Evolutionary conservation across 1,140 invertebrate genomes (phyloP).

Genomic region (Stegodyphus mimosarum): DNA sequence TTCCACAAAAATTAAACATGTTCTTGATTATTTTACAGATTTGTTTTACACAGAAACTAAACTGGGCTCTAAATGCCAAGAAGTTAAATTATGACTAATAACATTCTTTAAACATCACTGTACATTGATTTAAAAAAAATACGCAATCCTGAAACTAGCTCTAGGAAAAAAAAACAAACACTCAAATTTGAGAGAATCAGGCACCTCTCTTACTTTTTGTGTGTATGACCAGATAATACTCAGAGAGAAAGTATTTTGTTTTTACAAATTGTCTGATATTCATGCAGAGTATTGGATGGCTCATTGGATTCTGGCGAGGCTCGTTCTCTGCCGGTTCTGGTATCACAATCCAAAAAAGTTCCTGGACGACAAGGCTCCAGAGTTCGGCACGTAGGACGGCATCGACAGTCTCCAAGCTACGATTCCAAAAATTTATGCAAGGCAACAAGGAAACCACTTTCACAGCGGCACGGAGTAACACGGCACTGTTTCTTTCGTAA

Average conservation of each 20-base stretch:
- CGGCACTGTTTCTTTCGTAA: neutral
- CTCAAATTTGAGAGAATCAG: constrained; percentile 60
- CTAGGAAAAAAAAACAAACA: constrained; percentile 58
- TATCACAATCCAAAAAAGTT: constrained; percentile 59
- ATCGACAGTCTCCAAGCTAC: constrained; percentile 46
- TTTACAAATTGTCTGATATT: constrained; percentile 2
- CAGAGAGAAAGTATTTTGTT: constrained; percentile 44
- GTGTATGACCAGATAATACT: constrained; percentile 60
- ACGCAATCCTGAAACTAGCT: constrained; percentile 56
- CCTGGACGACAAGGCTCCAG: constrained; percentile 58
- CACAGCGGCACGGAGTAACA: neutral
- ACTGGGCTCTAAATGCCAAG: constrained; percentile 57
- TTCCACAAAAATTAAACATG: constrained; percentile 8
- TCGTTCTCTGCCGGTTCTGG: constrained; percentile 51
- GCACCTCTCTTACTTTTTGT: constrained; percentile 41
- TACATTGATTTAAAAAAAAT: constrained; percentile 54
- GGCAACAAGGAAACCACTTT: constrained; percentile 8
- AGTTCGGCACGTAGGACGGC: constrained; percentile 30
- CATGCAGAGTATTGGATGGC: constrained; percentile 31
- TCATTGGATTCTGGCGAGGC: constrained; percentile 49
- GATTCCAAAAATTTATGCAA: constrained; percentile 9
- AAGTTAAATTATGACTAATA: constrained; percentile 48
- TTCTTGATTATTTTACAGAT: constrained; percentile 5
- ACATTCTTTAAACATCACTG: constrained; percentile 60
- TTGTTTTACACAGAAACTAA: constrained; percentile 49